Percentiles rank a stretch among this genome's conserved stretches.
phyloP scores from a whole-genome alignment of 2,888 invertebrate species.

The Neoaliturus tenellus region DNA sequence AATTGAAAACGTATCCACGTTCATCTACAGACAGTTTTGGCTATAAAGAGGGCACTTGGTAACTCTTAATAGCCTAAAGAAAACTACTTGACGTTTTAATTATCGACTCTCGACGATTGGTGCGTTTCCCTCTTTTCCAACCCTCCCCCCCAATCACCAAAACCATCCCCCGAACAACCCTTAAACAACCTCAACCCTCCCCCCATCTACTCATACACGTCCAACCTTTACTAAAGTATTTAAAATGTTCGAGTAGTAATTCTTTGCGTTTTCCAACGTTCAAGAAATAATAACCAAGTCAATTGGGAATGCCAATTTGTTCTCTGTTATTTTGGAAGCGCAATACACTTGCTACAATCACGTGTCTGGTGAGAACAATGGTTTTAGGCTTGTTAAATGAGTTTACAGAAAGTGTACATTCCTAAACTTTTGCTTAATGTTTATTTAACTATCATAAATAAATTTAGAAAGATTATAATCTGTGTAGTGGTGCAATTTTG shows the following conservation, averaged over 20 bases:
- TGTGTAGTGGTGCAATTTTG: too few species aligned
- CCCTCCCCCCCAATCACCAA: too few species aligned
- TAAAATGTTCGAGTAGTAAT: neutral
- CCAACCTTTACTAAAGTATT: neutral
- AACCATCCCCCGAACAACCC: too few species aligned
- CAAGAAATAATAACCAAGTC: neutral
- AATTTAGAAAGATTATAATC: too few species aligned
- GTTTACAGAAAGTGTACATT: too few species aligned
- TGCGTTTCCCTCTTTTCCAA: neutral
- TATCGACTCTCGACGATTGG: neutral
- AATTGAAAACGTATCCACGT: neutral
- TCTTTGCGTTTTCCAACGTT: neutral
- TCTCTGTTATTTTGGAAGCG: too few species aligned
- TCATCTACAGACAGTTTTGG: neutral
- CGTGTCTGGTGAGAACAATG: too few species aligned
- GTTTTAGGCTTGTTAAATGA: too few species aligned
- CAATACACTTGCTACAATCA: too few species aligned
- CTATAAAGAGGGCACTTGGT: neutral
- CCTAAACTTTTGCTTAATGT: too few species aligned
- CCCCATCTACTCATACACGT: neutral
- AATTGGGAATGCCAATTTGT: neutral
- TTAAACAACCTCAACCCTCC: too few species aligned
- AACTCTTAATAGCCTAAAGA: neutral
- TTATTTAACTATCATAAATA: too few species aligned
- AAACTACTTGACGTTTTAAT: neutral